phyloP scores from a whole-genome alignment of 2,888 invertebrate genomes.

The Eurytoma californica region DNA sequence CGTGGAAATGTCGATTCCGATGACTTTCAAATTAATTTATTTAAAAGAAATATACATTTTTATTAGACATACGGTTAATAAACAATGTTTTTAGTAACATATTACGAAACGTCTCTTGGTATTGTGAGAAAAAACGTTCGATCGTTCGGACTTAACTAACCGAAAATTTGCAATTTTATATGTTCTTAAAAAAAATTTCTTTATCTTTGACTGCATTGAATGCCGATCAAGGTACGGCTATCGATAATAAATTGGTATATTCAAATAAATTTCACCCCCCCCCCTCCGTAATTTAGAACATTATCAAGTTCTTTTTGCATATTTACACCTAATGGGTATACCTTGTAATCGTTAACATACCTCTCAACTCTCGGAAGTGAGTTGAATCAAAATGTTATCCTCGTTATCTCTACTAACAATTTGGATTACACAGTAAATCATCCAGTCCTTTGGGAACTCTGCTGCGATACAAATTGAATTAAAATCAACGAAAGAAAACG shows the following conservation, averaged over 20 bases:
- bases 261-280: conserved; percentile 9
- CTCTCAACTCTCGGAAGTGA: conserved; percentile 16
- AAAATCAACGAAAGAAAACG: no score
- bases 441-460: no score
- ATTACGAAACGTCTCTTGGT: no score
- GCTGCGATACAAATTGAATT: no score
- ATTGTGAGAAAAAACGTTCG: no score
- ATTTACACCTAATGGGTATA: conserved; percentile 36
- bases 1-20: no score
- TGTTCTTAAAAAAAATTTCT: not conserved
- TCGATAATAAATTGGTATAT: conserved; percentile 28
- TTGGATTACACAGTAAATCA: not conserved
- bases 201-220: not conserved
- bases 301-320: conserved; percentile 23
- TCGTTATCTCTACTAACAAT: not conserved
- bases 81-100: no score
- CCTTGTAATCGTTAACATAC: conserved; percentile 36
- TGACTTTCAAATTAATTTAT: no score
- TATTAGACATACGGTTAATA: no score
- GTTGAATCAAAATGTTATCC: conserved; percentile 4
- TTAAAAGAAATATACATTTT: no score
- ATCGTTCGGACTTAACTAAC: no score
- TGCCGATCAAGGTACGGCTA: not conserved
- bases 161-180: no score
- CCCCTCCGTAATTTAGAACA: conserved; percentile 6